These are phyloP conservation scores for Platichthys stellatus DNA, from an alignment of 2,113 vertebrate genomes.

Conservation along the genomic window DNA sequence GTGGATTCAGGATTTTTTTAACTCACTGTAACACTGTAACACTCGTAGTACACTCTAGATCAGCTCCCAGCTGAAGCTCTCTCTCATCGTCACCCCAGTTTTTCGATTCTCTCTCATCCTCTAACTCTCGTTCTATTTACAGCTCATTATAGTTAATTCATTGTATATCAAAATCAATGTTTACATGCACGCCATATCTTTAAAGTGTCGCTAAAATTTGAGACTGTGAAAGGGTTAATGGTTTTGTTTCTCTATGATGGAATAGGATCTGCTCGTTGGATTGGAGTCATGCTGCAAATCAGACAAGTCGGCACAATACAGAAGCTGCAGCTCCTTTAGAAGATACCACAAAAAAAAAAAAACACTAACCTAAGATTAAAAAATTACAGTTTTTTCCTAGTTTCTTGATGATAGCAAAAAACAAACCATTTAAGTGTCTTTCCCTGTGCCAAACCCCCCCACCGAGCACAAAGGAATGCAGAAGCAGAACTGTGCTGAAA, in stretches of 20 bases:
- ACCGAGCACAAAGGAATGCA: slow-evolving; percentile 49
- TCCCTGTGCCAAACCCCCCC: slow-evolving; percentile 9
- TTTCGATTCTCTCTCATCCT: background rate
- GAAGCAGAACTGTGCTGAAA: slow-evolving; percentile 20
- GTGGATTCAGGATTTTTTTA: too few relatives aligned
- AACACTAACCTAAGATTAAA: slow-evolving; percentile 48
- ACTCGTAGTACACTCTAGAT: background rate
- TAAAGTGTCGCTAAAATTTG: background rate
- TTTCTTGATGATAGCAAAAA: slow-evolving; percentile 61
- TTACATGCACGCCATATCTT: too few relatives aligned
- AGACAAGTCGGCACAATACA: slow-evolving; percentile 8
- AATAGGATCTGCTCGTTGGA: slow-evolving; percentile 16
- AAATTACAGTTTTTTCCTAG: slow-evolving; percentile 39
- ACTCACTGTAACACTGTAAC: too few relatives aligned
- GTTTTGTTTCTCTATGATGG: slow-evolving; percentile 9
- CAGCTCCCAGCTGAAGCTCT: background rate
- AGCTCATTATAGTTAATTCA: background rate
- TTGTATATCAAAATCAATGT: too few relatives aligned
- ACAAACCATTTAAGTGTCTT: slow-evolving; percentile 47
- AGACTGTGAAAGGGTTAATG: background rate
- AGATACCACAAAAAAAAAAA: slow-evolving; percentile 21
- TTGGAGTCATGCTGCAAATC: slow-evolving; percentile 30
- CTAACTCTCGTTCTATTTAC: background rate
- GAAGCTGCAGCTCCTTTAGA: slow-evolving; percentile 36
- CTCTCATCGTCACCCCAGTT: too few relatives aligned